These are phyloP conservation scores for Tringa solitaria DNA, from an alignment of 2,113 vertebrate species.

Conservation along the genomic window DNA sequence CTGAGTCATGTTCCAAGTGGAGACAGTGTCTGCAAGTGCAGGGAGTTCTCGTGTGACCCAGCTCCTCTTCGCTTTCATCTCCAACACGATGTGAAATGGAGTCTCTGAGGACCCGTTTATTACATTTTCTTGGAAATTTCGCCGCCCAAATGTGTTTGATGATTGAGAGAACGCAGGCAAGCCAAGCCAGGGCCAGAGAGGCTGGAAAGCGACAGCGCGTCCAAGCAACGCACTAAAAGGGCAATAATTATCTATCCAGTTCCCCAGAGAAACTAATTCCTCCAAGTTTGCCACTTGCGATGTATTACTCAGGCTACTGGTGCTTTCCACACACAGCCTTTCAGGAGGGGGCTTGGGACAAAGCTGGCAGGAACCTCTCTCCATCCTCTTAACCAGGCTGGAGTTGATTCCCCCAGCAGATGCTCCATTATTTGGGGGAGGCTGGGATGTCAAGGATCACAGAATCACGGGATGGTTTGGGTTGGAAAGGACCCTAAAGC, in stretches of 20 bases:
- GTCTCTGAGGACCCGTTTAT: neutral
- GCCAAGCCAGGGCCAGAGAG: neutral
- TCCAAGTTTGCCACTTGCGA: neutral
- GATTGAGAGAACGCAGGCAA: neutral
- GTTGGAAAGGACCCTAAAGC: too few species aligned
- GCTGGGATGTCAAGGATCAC: neutral
- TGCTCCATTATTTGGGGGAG: accelerated
- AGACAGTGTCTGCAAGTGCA: neutral
- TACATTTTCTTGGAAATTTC: constrained; percentile 24
- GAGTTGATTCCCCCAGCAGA: neutral
- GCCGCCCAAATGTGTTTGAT: neutral
- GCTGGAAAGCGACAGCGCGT: neutral
- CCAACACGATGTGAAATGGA: neutral
- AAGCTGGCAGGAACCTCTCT: neutral
- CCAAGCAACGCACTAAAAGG: neutral
- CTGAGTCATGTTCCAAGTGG: neutral
- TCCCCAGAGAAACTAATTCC: neutral
- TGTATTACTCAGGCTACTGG: neutral
- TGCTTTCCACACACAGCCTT: neutral
- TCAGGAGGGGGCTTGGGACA: neutral
- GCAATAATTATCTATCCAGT: neutral
- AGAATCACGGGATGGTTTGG: too few species aligned
- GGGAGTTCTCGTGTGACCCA: neutral
- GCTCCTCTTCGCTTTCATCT: neutral
- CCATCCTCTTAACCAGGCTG: neutral